A percentile compares a stretch with the other conserved stretches of the same genome.
Conservation (phyloP, 2,113 vertebrate species). For the Sardina pilchardus region DNA sequence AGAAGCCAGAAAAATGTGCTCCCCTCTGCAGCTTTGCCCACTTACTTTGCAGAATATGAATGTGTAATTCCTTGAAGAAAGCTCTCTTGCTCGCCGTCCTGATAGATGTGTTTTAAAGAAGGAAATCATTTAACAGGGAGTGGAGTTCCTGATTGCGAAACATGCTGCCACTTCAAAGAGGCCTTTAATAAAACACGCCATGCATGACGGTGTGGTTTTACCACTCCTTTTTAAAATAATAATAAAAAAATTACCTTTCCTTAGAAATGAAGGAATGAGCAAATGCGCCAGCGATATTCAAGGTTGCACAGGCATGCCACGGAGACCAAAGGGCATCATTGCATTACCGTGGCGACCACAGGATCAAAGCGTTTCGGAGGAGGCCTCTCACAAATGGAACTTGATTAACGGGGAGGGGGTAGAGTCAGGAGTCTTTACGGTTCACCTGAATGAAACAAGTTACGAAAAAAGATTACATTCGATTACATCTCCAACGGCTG, state of each 20-base stretch:
- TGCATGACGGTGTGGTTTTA: constrained; percentile 4
- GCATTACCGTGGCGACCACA: constrained; percentile 23
- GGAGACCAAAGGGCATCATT: constrained; percentile 20
- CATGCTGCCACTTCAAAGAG: constrained; percentile 29
- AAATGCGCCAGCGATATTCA: background rate
- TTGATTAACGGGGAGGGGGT: constrained; percentile 38
- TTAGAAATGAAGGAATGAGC: background rate
- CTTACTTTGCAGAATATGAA: constrained; percentile 35
- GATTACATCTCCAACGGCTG: background rate
- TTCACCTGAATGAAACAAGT: constrained; percentile 21
- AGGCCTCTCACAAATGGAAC: constrained; percentile 25
- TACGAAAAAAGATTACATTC: background rate
- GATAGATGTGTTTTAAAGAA: constrained; percentile 32
- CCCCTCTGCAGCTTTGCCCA: constrained; percentile 39
- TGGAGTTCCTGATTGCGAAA: background rate
- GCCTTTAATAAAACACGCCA: constrained; percentile 42
- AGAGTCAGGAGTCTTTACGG: constrained; percentile 21
- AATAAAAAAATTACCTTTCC: background rate
- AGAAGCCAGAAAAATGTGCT: constrained; percentile 28
- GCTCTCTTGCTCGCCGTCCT: background rate
- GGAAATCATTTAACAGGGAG: constrained; percentile 29
- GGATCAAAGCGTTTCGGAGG: constrained; percentile 40
- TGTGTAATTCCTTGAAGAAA: constrained; percentile 29
- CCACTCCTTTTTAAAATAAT: background rate
- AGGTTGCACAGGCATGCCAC: background rate